Percentiles rank a stretch among this genome's conserved stretches.
These are phyloP conservation scores for Dromococcyx pavoninus DNA, from an alignment of 2,797 vertebrate species.

Conservation along the genomic window DNA sequence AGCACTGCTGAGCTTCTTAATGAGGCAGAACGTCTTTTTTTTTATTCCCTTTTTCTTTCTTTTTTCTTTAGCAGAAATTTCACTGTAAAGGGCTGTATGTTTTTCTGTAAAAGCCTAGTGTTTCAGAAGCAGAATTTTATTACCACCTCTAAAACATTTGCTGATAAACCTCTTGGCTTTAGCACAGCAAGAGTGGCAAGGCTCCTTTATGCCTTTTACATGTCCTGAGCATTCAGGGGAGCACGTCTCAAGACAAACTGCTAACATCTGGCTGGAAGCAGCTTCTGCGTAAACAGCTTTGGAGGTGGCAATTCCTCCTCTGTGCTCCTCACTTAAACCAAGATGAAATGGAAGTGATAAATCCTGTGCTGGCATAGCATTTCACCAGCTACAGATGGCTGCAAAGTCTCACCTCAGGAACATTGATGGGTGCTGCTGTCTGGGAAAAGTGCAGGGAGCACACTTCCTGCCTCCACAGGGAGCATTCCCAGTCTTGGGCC, in stretches of 20 bases:
- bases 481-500: not conserved
- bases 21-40: not conserved
- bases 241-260: not conserved
- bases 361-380: not conserved
- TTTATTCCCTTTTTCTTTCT: not conserved
- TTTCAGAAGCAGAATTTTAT: not conserved
- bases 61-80: not conserved
- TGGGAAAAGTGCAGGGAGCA: fast-evolving
- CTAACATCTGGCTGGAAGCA: not conserved
- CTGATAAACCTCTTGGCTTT: not conserved
- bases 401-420: not conserved
- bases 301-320: not conserved
- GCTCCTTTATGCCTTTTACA: not conserved
- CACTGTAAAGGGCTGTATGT: not conserved
- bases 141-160: not conserved
- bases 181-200: not conserved
- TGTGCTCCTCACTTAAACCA: not conserved
- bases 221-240: not conserved
- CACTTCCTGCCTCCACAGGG: not conserved
- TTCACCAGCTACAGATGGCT: not conserved
- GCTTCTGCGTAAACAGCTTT: not conserved
- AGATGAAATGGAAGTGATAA: not conserved
- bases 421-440: not conserved
- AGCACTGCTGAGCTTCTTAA: not conserved
- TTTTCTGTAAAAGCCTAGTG: not conserved